phyloP scores from a whole-genome alignment of 64 coral and sea anemone species.

The Porites australiensis region DNA sequence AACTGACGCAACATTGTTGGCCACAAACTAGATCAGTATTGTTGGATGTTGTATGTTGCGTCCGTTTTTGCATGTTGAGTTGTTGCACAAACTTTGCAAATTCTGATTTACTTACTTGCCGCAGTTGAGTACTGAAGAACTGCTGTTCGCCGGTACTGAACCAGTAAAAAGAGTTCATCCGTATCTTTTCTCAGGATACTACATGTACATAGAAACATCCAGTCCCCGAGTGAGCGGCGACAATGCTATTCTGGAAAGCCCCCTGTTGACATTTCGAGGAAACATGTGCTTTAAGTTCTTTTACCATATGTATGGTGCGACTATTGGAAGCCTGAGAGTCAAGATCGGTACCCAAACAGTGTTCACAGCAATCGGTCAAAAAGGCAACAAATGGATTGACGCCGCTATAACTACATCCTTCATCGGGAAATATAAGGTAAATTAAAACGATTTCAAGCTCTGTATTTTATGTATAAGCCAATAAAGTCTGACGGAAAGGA shows the following conservation, averaged over 20 bases:
- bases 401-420: neutral
- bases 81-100: too few species aligned
- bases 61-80: too few species aligned
- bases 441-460: too few species aligned
- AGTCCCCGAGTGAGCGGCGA: conserved; percentile 3
- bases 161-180: too few species aligned
- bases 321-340: neutral
- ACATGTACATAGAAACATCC: conserved; percentile 34
- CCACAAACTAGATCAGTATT: too few species aligned
- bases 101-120: too few species aligned
- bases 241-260: neutral
- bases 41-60: too few species aligned
- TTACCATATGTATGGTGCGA: conserved; percentile 44
- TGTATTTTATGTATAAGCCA: too few species aligned
- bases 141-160: too few species aligned
- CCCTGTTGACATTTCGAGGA: neutral
- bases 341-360: neutral
- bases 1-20: too few species aligned
- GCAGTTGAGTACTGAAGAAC: too few species aligned
- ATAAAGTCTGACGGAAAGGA: too few species aligned
- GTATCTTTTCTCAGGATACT: neutral
- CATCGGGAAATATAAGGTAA: neutral
- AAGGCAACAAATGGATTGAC: neutral
- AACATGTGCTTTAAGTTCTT: conserved; percentile 16
- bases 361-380: neutral